Evolutionary conservation across 2,888 invertebrate species (phyloP), one percentile per base, ranked within the genome.

Genomic region (Pseudolycoriella hygida): DNA sequence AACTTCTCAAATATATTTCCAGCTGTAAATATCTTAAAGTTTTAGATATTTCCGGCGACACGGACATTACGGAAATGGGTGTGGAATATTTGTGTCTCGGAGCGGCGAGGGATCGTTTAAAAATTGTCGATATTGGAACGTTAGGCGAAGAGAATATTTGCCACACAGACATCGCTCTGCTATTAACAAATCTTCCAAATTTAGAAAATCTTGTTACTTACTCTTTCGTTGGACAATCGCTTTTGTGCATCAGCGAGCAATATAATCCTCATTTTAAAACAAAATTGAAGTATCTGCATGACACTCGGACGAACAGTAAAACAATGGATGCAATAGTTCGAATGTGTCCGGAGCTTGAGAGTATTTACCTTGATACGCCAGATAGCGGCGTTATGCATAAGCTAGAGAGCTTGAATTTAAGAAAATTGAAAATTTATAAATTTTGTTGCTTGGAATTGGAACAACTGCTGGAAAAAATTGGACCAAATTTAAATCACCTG

Each of bases 11-110:
- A 56, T 70, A 69, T 48, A 73, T 76, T 42, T 68, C 70, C 15
- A 67, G 68, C 55, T 73, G 74, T 51, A 67, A 67, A 50, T 67
- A 70, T 18, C 58, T 80, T 43, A 71, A 73, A 50, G 62, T 76
- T 10, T 58, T 80, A 18, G 78, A 80, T 53, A 71, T 80, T 48
- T 80, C 79, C 1, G 80, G 80, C 2, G 80, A 80, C 57, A 76
- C 78, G 8, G 74, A 74, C 55, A 76, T 79, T 38, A 76, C 77
- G 1, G 71, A 74, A 55, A 72, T 72, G 19, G 77, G 77, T 45
- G 71, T 80, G 42, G 72, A 71, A 46, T 65, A 67, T 2, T 66
- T 80, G 57, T 59, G 73, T 40, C 66, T 60, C 25, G 70, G 73
- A 1, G 64, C 70, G 45, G 66, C 71, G n/a, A 68, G 72, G 12